A percentile compares a stretch with the other conserved stretches of the same genome.
Evolutionary conservation across 1,140 invertebrate genomes (phyloP).

Genomic region (Sycobia sp.): DNA sequence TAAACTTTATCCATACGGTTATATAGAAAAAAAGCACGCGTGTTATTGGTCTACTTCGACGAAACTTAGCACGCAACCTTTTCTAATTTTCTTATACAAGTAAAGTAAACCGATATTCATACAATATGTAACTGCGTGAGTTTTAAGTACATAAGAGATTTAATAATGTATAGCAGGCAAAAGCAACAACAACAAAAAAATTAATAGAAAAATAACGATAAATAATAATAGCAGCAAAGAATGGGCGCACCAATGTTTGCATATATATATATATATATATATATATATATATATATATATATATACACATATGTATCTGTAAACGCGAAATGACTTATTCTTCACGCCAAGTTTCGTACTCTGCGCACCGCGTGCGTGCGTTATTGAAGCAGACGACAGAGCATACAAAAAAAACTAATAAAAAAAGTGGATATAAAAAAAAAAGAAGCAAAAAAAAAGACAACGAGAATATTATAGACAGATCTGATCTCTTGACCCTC

Average conservation of each 20-base stretch:
- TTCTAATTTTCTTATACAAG: conserved; percentile 31
- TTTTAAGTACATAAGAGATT: conserved; percentile 19
- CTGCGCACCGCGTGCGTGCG: too few relatives aligned
- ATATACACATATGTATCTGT: background rate
- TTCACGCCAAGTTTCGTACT: conserved; percentile 19
- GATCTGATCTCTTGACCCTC: conserved; percentile 6
- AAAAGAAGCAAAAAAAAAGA: conserved; percentile 18
- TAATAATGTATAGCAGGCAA: conserved; percentile 16
- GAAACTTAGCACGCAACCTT: conserved; percentile 21
- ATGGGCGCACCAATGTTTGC: background rate
- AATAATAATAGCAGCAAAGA: background rate
- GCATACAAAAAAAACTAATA: conserved; percentile 5
- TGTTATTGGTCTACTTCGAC: conserved; percentile 1
- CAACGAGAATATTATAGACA: background rate
- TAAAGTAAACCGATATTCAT: conserved; percentile 26
- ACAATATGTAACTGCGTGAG: conserved; percentile 18
- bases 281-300: too few relatives aligned
- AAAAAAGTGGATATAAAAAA: conserved; percentile 16
- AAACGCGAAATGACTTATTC: conserved; percentile 10
- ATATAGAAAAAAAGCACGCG: background rate
- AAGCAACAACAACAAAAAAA: conserved; percentile 5
- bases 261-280: background rate
- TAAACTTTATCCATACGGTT: conserved; percentile 14
- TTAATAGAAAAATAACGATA: too few relatives aligned
- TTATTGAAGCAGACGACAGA: too few relatives aligned